Base-by-base conservation (phyloP, 2,888 invertebrate species). In the Troides helena region DNA sequence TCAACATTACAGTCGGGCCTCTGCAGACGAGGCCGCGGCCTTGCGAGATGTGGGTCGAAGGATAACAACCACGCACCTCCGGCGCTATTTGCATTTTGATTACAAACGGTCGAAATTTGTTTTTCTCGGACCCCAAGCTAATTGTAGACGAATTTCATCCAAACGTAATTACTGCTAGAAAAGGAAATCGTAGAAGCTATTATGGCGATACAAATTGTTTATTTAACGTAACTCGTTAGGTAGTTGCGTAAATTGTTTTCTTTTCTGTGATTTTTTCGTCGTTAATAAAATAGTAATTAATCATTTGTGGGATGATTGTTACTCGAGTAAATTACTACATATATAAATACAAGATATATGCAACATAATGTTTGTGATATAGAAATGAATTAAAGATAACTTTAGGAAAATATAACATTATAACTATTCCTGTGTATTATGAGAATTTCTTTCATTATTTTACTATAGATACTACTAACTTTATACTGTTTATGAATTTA, bases 11-110 rank as follows among this genome's bases (percentile, higher is more conserved):
- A 75, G 75, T 77, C 50, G 50, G 60, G 66, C 62, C 58, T 56
- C 71, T 62, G 69, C 72, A 74, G 80, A 79, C 84, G 85, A 84
- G 87, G 88, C 78, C 87, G 77, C 85, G 90, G 85, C 92, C 91
- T 91, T 89, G 86, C 79, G 70, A 89, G 90, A 92, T 91, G 88
- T 92, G 84, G 92, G 92, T 84, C 91, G 85, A 73, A 80, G 91
- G 92, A 92, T 91, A 91, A 91, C 84, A 74, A 65, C 77, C 79
- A 78, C 77, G 78, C 78, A 79, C 80, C 77, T 73, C 77, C 79
- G 74, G 78, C 74, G 74, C 75, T 81, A 91, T 92, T 92, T 90
- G 87, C 92, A 92, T 92, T 89, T 89, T 87, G 85, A 92, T 90
- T 90, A 86, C 84, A 77, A 73, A 81, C 77, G 72, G 72, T 74